Base-by-base conservation (phyloP, 2,888 invertebrate genomes). In the Melanostoma scalare region DNA sequence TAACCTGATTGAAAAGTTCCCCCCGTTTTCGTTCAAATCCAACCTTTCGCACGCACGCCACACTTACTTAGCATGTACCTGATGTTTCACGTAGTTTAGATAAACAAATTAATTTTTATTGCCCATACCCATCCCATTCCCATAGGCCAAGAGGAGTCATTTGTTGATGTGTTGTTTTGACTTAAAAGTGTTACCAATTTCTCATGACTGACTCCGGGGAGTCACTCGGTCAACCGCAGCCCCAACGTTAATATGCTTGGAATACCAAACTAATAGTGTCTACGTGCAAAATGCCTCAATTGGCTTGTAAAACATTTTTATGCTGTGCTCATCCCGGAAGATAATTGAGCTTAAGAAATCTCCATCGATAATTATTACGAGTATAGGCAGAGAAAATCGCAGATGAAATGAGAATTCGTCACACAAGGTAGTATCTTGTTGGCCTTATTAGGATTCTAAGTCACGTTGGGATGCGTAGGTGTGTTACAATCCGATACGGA, bases 381-480 rank as follows among this genome's bases (percentile, higher is more conserved):
- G 20, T 20, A 20, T 20, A 20, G 20, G 20, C 20, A 20, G 1
- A 20, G 20, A 20, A 20, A 20, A 20, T 20, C 20, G 20, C 50
- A 63, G 79, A 74, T 74, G 69, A 76, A 71, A 30, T 58, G 20
- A 50, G 10, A 50, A 71, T 56, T 50, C 6, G 73, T 74, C 65
- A 55, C 48, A 56, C 65, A 9, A 56, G 55, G 63, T 65, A 71
- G 58, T 63, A 20, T 35, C 31, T 30, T 10, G 6, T 44, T 31
- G 40, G 33, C 42, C 74, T 74, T 40, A 74, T 79, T 79, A 63
- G 50, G 61, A 61, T 74, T 79, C 74, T n/a, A 63, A 74, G 44
- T 44, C 61, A 68, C 48, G 52, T 50, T 38, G 60, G 44, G 55
- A 69, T 79, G 36, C 44, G 55, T 44, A 10, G 60, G 52, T 36